These are phyloP conservation scores for Pilophorus perplexus DNA, from an alignment of 2,888 invertebrate species.

Conservation along the genomic window DNA sequence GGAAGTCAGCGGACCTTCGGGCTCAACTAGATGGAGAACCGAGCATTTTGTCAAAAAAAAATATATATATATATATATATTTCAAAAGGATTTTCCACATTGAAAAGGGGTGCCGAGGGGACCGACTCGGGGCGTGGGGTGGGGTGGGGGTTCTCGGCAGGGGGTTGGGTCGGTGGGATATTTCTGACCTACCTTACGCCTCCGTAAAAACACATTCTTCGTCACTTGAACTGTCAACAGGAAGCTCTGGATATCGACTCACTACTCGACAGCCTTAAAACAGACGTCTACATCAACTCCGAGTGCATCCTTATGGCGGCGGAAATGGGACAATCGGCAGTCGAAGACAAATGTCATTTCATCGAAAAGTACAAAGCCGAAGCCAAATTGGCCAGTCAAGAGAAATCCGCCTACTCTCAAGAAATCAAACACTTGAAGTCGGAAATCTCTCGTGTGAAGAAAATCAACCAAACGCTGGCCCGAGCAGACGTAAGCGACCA, in stretches of 20 bases:
- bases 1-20: no score
- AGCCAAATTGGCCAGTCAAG: constrained; percentile 61
- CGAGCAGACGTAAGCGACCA: constrained; percentile 54
- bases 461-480: constrained; percentile 54
- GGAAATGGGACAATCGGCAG: constrained; percentile 65
- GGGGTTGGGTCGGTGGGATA: no score
- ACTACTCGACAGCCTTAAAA: constrained; percentile 59
- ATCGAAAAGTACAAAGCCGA: constrained; percentile 61
- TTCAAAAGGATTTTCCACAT: no score
- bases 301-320: constrained; percentile 63
- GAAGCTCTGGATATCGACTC: constrained; percentile 65
- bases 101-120: no score
- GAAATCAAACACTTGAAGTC: constrained; percentile 57
- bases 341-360: constrained; percentile 65
- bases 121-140: no score
- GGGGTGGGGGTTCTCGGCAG: no score
- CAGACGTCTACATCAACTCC: constrained; percentile 62
- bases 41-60: no score
- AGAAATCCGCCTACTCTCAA: constrained; percentile 62
- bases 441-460: constrained; percentile 53
- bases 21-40: no score
- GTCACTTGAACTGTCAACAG: constrained; percentile 54
- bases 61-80: background rate
- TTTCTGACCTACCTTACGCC: no score
- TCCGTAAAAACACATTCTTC: no score